Evolutionary conservation across 2,888 invertebrate species (phyloP).

Genomic region (Sylvicola fuscatus): DNA sequence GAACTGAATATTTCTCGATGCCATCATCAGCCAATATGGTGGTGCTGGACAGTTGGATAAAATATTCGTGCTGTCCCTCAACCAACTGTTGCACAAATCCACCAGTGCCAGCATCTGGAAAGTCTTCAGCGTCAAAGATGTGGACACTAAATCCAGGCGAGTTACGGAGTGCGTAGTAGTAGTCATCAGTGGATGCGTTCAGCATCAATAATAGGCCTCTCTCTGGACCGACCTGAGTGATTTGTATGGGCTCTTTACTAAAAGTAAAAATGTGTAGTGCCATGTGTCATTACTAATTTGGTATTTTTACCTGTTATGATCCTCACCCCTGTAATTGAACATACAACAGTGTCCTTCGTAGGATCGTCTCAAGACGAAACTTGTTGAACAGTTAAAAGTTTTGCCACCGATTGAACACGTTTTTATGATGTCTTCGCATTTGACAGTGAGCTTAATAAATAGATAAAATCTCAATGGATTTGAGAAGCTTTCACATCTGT

Average conservation of each 20-base stretch:
- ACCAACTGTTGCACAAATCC: slow-evolving; percentile 22
- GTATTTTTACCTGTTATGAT: too few relatives aligned
- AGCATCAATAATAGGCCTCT: slow-evolving; percentile 29
- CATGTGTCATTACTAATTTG: too few relatives aligned
- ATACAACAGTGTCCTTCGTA: slow-evolving; percentile 35
- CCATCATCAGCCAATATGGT: slow-evolving; percentile 5
- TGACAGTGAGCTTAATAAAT: slow-evolving; percentile 15
- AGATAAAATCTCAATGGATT: background rate
- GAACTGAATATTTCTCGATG: slow-evolving; percentile 6
- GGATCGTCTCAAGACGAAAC: slow-evolving; percentile 29
- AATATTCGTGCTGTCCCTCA: slow-evolving; percentile 16
- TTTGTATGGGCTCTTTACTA: background rate
- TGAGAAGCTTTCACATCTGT: background rate
- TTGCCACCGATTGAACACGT: slow-evolving; percentile 28
- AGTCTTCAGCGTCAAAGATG: slow-evolving; percentile 28
- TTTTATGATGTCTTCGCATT: slow-evolving; percentile 29
- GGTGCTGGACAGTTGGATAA: slow-evolving; percentile 11
- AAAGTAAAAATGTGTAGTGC: too few relatives aligned
- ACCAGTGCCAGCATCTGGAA: slow-evolving; percentile 26
- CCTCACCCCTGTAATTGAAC: slow-evolving; percentile 23
- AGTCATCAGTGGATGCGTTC: slow-evolving; percentile 31
- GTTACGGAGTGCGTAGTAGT: slow-evolving; percentile 27
- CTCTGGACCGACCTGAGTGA: slow-evolving; percentile 14
- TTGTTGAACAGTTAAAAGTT: slow-evolving; percentile 19
- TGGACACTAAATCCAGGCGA: slow-evolving; percentile 28